Conservation (phyloP, 2,888 invertebrate species). For the Acronicta leporina region DNA sequence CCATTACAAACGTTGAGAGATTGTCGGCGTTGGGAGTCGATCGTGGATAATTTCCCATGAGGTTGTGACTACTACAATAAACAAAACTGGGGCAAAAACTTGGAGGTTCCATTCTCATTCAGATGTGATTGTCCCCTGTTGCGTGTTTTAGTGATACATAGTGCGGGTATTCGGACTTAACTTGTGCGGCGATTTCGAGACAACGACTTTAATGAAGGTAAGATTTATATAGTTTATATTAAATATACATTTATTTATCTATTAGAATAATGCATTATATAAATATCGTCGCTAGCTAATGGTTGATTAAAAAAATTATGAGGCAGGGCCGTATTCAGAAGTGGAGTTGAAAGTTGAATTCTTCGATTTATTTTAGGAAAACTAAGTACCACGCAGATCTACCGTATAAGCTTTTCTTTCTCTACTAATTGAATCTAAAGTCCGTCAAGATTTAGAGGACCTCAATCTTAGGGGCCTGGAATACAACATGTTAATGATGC, state of each 20-base stretch:
- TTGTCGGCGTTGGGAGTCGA: conserved; percentile 72
- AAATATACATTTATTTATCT: background rate
- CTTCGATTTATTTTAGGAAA: too few species aligned
- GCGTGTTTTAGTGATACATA: conserved; percentile 63
- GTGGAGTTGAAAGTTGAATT: too few species aligned
- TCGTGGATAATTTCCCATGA: conserved; percentile 79
- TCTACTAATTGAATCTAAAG: too few species aligned
- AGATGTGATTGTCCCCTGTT: conserved; percentile 71
- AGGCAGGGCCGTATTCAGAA: background rate
- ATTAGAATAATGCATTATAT: too few species aligned
- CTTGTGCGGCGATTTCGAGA: conserved; percentile 55
- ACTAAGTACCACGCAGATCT: too few species aligned
- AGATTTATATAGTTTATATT: conserved; percentile 36
- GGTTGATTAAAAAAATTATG: too few species aligned
- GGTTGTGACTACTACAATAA: conserved; percentile 85
- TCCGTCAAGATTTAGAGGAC: too few species aligned
- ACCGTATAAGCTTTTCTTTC: too few species aligned
- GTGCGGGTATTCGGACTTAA: conserved; percentile 69
- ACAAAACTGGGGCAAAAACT: conserved; percentile 75
- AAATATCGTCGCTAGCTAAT: too few species aligned
- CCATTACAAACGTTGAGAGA: conserved; percentile 71
- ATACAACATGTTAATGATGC: too few species aligned
- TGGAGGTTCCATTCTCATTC: conserved; percentile 71
- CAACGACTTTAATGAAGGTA: conserved; percentile 54
- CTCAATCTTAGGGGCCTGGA: too few species aligned